Conservation (phyloP, 2,888 invertebrate species). For the Nomada hirtipes region DNA sequence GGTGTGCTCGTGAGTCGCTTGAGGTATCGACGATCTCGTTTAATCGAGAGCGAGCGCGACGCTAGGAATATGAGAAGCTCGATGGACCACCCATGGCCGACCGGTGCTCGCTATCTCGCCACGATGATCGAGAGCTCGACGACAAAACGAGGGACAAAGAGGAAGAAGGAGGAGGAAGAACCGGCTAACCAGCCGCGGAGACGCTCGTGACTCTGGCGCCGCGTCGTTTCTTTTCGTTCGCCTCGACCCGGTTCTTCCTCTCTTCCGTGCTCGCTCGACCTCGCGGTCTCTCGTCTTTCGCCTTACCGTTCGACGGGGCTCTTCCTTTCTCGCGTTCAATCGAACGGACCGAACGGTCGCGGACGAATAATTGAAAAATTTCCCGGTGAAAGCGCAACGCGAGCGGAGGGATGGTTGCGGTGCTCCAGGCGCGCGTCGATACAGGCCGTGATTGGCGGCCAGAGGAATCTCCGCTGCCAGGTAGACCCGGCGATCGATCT, state of each 20-base stretch:
- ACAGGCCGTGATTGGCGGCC: conserved; percentile 32
- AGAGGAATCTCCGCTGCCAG: conserved; percentile 10
- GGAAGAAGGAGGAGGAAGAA: conserved; percentile 1
- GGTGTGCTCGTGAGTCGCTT: conserved; percentile 26
- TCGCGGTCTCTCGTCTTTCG: conserved; percentile 15
- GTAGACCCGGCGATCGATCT: conserved; percentile 17
- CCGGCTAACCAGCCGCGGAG: conserved; percentile 12
- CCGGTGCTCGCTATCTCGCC: conserved; percentile 48
- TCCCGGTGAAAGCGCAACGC: conserved; percentile 12
- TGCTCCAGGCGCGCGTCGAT: conserved; percentile 6
- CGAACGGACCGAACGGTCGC: too few species aligned
- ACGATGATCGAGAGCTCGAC: conserved; percentile 56
- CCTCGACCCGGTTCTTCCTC: conserved; percentile 23
- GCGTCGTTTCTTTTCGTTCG: conserved; percentile 19
- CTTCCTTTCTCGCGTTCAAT: conserved; percentile 13
- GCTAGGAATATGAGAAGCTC: conserved; percentile 65
- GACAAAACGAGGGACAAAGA: conserved; percentile 54
- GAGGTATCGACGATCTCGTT: conserved; percentile 60
- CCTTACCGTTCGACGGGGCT: conserved; percentile 1
- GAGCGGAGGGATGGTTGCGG: background rate
- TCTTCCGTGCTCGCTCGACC: conserved; percentile 24
- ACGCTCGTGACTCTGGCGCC: conserved; percentile 45
- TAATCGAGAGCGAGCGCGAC: conserved; percentile 44
- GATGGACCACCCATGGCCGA: conserved; percentile 61
- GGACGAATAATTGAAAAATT: background rate